These are phyloP conservation scores for Mustelus asterias DNA, from an alignment of 2,113 vertebrate genomes.

Conservation along the genomic window DNA sequence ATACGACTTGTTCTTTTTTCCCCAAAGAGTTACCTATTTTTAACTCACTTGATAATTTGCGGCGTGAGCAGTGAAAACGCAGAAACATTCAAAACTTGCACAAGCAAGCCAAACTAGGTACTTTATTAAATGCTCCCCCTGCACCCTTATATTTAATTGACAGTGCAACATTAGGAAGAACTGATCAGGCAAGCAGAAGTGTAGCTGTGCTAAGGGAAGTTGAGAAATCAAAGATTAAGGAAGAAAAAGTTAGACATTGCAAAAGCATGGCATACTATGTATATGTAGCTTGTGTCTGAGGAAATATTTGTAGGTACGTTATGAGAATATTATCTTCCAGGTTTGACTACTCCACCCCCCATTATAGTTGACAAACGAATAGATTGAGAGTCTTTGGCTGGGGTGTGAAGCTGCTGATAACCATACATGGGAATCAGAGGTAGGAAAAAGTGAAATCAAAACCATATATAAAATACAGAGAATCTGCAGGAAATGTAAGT, in stretches of 20 bases:
- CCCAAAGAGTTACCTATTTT: background rate
- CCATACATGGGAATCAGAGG: background rate
- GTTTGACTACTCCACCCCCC: background rate
- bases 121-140: background rate
- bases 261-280: background rate
- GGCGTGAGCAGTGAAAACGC: background rate
- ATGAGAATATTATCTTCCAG: background rate
- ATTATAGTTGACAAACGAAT: background rate
- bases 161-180: background rate
- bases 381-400: background rate
- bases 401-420: background rate
- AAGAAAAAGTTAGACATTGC: conserved; percentile 23
- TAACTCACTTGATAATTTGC: background rate
- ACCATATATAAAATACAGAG: background rate
- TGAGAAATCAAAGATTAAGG: background rate
- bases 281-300: background rate
- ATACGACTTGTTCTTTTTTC: background rate
- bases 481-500: background rate
- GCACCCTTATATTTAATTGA: background rate
- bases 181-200: background rate
- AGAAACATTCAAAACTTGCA: background rate
- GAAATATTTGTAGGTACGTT: background rate
- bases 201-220: background rate
- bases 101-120: background rate
- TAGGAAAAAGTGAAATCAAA: background rate